Conservation (phyloP, 1,140 invertebrate species). For the Aphidius ervi region DNA sequence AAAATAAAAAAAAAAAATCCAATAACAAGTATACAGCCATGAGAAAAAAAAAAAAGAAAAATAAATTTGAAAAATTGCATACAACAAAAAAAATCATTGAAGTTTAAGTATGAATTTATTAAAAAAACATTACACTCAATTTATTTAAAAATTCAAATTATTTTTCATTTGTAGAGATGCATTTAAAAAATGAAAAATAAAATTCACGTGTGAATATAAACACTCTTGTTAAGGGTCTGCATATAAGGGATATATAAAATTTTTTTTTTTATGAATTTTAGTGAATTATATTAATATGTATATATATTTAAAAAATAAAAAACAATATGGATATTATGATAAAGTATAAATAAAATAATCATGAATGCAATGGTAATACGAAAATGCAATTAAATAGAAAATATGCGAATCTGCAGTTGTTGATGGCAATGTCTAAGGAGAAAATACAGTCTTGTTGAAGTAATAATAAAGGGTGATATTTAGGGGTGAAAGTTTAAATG, state of each 20-base stretch:
- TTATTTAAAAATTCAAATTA: neutral
- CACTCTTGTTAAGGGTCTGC: constrained; percentile 5
- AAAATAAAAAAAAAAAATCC: no score
- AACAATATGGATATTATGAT: no score
- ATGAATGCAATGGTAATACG: constrained; percentile 35
- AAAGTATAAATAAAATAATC: neutral
- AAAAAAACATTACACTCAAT: neutral
- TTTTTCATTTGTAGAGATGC: no score
- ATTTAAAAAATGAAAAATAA: no score
- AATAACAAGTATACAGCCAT: no score
- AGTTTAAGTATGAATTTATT: no score
- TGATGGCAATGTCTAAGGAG: neutral
- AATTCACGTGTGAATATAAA: constrained; percentile 17
- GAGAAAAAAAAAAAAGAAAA: no score
- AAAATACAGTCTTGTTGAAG: constrained; percentile 10
- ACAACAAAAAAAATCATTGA: no score
- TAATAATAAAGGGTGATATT: constrained; percentile 11
- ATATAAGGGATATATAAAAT: neutral
- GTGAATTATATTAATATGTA: constrained; percentile 5
- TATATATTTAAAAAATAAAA: constrained; percentile 1
- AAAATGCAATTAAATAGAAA: constrained; percentile 52
- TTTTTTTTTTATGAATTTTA: neutral
- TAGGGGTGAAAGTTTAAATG: constrained; percentile 1
- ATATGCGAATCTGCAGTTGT: constrained; percentile 38
- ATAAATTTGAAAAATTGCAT: no score